Evolutionary conservation across 1,140 invertebrate genomes (phyloP), one percentile per base, ranked within the genome.

Genomic region (Sinonovacula constricta): DNA sequence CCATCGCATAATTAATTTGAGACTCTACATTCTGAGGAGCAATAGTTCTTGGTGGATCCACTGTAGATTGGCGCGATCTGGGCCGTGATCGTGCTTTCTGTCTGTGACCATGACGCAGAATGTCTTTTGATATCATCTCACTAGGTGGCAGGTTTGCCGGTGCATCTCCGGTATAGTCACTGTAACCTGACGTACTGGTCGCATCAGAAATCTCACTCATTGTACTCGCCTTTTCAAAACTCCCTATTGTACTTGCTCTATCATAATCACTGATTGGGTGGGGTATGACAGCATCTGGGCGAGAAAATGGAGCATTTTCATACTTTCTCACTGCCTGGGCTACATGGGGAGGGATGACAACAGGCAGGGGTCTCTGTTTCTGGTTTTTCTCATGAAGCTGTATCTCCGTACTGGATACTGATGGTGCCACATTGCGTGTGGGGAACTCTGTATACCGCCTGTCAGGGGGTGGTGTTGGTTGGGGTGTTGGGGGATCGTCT

Each of bases 111-210:
- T 63, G 71, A 18, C 59, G 57, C 24, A 71, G 24, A 10, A 74
- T 56, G 28, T 74, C 71, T 65, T 74, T 74, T 18, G 71, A 74
- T 39, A 74, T 74, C 71, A 74, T 74, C 56, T 74, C 71, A 74
- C 71, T 74, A 2, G 71, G 71, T 22, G 71, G 71, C 10, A 74
- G 71, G 39, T 74, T 74, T 26, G 71, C 71, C 0, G 71, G 71
- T 28, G 49, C 30, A 54, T 74, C 71, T 22, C 26, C 71, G 18
- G 71, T 74, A 54, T 65, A 65, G 30, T 74, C 71, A 65, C 71
- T 74, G 45, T 53, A 74, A 22, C 71, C 71, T 33, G 71, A 74
- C 28, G 71, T 74, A 65, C 71, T 74, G 26, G 71, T 74, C 28
- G 71, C 71, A 65, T 74, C 71, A 0, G 71, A 74, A 14, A 74